phyloP scores from a whole-genome alignment of 2,888 invertebrate genomes.

The Syrphus vitripennis region DNA sequence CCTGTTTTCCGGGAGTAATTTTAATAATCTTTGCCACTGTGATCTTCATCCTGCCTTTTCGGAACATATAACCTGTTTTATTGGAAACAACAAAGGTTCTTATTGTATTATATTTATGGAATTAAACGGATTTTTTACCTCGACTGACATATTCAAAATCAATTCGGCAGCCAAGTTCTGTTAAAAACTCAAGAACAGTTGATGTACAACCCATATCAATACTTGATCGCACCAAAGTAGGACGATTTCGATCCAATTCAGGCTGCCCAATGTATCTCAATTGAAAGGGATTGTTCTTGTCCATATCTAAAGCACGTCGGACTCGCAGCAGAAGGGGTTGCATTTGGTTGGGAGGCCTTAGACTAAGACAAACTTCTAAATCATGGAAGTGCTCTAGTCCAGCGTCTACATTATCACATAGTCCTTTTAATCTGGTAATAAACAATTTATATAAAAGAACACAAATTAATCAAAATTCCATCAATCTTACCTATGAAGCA shows the following conservation, averaged over 20 bases:
- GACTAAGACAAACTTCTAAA: constrained; percentile 94
- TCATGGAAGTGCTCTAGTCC: constrained; percentile 96
- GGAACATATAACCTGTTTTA: constrained; percentile 88
- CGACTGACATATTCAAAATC: constrained; percentile 97
- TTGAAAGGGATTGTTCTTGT: constrained; percentile 84
- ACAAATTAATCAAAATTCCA: too few species aligned
- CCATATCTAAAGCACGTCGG: constrained; percentile 89
- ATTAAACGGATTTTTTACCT: too few species aligned
- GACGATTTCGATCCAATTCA: constrained; percentile 92
- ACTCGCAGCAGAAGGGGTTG: constrained; percentile 90
- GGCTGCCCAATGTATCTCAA: constrained; percentile 95
- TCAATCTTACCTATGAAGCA: constrained; percentile 88
- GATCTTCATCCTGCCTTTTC: constrained; percentile 98
- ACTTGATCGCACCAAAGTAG: constrained; percentile 94
- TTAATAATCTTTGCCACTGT: constrained; percentile 97
- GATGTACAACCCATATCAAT: constrained; percentile 96
- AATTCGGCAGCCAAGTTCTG: constrained; percentile 93
- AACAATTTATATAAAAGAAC: not conserved
- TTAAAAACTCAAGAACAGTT: constrained; percentile 94
- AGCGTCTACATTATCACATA: constrained; percentile 96
- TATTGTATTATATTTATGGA: too few species aligned
- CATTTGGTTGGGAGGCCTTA: constrained; percentile 85
- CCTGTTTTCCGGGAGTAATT: constrained; percentile 87
- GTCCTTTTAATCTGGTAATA: constrained; percentile 86
- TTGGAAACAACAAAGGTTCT: not conserved